Evolutionary conservation across 2,888 invertebrate species (phyloP).

Genomic region (Patella pellucida): DNA sequence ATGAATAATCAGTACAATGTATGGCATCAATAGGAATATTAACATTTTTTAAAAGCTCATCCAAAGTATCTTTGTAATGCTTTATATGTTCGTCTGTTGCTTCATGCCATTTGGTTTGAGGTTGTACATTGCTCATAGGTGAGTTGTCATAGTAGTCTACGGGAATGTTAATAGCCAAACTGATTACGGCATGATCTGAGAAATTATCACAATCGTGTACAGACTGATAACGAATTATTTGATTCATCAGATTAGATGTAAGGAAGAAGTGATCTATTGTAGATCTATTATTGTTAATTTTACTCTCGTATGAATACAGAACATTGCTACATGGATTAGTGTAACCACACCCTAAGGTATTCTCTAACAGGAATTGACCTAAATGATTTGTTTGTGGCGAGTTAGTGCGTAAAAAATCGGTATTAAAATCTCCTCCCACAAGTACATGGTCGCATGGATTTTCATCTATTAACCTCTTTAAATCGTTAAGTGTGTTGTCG

Average conservation of each 20-base stretch:
- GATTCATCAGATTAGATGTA: not conserved
- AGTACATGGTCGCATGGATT: slow-evolving; percentile 2
- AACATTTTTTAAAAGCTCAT: not conserved
- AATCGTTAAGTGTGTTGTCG: not conserved
- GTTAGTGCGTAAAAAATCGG: not conserved
- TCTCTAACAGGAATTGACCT: not conserved
- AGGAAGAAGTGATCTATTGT: slow-evolving; percentile 4
- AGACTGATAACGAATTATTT: not conserved
- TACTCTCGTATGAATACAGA: not conserved
- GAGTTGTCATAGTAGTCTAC: not conserved
- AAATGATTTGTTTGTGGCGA: not conserved
- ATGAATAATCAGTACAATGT: not conserved
- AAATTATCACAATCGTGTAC: slow-evolving; percentile 6
- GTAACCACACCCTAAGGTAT: not conserved
- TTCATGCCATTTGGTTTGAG: not conserved
- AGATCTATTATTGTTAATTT: slow-evolving; percentile 4
- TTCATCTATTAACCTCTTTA: slow-evolving; percentile 4
- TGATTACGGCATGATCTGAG: slow-evolving; percentile 8
- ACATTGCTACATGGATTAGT: not conserved
- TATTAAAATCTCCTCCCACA: not conserved
- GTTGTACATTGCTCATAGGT: not conserved
- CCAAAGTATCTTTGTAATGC: slow-evolving; percentile 2
- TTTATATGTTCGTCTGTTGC: slow-evolving; percentile 8
- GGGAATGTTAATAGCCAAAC: slow-evolving; percentile 3
- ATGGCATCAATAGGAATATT: not conserved